Evolutionary conservation across 2,888 invertebrate genomes (phyloP).

Genomic region (Sminthurides aquaticus): DNA sequence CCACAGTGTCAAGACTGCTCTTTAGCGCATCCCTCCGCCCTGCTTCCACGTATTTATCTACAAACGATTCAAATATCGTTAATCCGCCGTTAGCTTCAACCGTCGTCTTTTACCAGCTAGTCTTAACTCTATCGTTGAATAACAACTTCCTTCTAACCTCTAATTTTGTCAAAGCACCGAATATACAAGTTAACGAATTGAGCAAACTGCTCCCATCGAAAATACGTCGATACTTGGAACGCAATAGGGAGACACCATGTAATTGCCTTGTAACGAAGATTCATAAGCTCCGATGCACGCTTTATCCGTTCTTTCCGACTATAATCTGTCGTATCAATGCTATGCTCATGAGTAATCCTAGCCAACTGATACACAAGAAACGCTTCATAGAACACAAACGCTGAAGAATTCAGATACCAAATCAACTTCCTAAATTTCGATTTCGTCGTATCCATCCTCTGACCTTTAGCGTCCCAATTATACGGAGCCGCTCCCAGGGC

Average conservation of each 20-base stretch:
- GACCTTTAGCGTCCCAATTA: not conserved
- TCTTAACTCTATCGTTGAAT: too few relatives aligned
- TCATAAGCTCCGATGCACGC: not conserved
- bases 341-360: not conserved
- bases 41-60: not conserved
- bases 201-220: constrained; percentile 1
- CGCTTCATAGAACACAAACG: not conserved
- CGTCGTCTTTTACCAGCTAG: too few relatives aligned
- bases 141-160: too few relatives aligned
- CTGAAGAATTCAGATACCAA: not conserved
- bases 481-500: not conserved
- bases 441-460: not conserved
- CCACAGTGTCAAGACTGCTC: not conserved
- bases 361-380: not conserved
- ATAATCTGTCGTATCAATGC: not conserved
- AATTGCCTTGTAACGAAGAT: constrained; percentile 8
- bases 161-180: not conserved
- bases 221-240: constrained; percentile 1
- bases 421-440: not conserved
- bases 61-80: too few relatives aligned
- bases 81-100: too few relatives aligned
- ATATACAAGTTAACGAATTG: constrained; percentile 10
- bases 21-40: not conserved
- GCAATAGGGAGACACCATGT: not conserved
- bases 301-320: not conserved